These are phyloP conservation scores for Ceratothoa steindachneri DNA, from an alignment of 2,888 invertebrate species.

Conservation along the genomic window DNA sequence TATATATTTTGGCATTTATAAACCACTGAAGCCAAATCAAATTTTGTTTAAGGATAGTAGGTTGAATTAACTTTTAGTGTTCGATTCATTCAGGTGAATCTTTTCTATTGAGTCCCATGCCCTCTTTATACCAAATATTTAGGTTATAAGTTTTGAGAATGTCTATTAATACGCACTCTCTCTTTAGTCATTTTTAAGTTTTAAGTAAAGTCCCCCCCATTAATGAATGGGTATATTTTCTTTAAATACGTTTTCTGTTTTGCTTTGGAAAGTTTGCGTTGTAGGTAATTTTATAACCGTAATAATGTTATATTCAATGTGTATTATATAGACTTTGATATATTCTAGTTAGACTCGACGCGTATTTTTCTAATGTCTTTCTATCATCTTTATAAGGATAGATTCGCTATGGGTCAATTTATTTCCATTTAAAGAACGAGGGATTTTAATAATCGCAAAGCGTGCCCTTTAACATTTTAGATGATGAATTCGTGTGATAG, in stretches of 20 bases:
- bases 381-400: neutral
- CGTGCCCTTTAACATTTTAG: too few species aligned
- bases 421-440: too few species aligned
- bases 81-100: too few species aligned
- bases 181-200: neutral
- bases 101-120: too few species aligned
- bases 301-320: neutral
- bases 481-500: too few species aligned
- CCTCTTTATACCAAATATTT: conserved; percentile 10
- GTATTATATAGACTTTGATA: neutral
- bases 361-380: neutral
- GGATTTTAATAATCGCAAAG: too few species aligned
- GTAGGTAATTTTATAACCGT: neutral
- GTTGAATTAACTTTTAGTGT: too few species aligned
- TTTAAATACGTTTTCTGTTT: neutral
- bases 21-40: too few species aligned
- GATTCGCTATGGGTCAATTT: too few species aligned
- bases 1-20: too few species aligned
- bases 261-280: neutral
- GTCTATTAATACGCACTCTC: neutral
- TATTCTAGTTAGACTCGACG: neutral
- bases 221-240: neutral
- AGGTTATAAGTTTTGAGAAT: neutral
- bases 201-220: neutral
- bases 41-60: too few species aligned